phyloP scores from a whole-genome alignment of 2,888 invertebrate species.

The Lordiphosa fenestrarum region DNA sequence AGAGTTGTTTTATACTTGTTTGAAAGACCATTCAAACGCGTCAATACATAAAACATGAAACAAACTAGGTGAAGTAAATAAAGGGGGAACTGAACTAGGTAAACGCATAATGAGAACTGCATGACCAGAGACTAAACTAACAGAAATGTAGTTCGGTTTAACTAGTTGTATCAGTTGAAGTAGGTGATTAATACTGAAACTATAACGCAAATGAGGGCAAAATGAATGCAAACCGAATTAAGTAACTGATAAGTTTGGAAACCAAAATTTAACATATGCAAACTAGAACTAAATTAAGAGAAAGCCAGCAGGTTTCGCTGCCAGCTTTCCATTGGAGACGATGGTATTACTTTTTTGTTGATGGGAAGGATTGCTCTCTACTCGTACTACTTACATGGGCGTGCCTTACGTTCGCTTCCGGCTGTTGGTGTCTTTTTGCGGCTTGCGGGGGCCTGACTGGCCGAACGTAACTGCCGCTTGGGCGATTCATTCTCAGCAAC shows the following conservation, averaged over 20 bases:
- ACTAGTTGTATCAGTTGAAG: slow-evolving; percentile 42
- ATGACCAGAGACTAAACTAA: slow-evolving; percentile 71
- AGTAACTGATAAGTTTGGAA: slow-evolving; percentile 9
- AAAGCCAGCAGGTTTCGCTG: slow-evolving; percentile 24
- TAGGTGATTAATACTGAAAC: slow-evolving; percentile 28
- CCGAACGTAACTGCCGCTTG: slow-evolving; percentile 85
- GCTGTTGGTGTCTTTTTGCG: slow-evolving; percentile 83
- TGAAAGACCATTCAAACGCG: slow-evolving; percentile 58
- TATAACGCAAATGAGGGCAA: slow-evolving; percentile 43
- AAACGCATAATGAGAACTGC: slow-evolving; percentile 29
- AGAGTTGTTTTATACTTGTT: slow-evolving; percentile 41
- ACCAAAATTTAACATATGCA: slow-evolving; percentile 40
- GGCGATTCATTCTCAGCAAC: slow-evolving; percentile 87
- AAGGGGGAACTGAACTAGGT: slow-evolving; percentile 21
- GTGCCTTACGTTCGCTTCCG: slow-evolving; percentile 83
- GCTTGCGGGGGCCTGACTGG: slow-evolving; percentile 79
- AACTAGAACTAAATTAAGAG: slow-evolving; percentile 47
- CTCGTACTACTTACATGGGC: slow-evolving; percentile 85
- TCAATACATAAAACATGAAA: slow-evolving; percentile 55
- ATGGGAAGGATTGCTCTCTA: slow-evolving; percentile 42
- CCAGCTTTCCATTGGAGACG: slow-evolving; percentile 19
- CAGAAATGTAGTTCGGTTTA: slow-evolving; percentile 36
- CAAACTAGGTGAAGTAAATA: slow-evolving; percentile 14
- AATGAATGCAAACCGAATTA: slow-evolving; percentile 27
- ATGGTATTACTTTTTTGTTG: slow-evolving; percentile 11